Evolutionary conservation across 2,797 vertebrate species (phyloP).

Genomic region (Poecilia picta): DNA sequence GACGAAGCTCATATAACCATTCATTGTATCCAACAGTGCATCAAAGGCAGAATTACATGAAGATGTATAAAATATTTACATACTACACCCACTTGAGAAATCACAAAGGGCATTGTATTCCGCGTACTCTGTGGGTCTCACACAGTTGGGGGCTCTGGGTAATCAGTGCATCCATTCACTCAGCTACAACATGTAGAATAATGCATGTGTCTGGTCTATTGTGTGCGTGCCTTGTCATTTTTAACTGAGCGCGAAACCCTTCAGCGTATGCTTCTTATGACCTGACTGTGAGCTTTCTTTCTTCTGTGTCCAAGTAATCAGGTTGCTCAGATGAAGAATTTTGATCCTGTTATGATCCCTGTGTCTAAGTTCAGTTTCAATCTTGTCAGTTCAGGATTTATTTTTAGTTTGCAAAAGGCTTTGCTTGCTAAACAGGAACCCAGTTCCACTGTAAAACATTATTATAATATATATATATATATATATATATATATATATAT

Average conservation of each 20-base stretch:
- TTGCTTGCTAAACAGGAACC: conserved; percentile 19
- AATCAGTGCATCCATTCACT: conserved; percentile 45
- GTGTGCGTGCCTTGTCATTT: conserved; percentile 22
- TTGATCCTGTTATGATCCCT: background rate
- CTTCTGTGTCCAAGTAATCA: background rate
- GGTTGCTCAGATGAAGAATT: conserved; percentile 9
- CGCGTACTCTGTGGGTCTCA: conserved; percentile 30
- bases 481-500: no score
- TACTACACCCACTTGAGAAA: conserved; percentile 31
- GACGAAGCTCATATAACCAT: background rate
- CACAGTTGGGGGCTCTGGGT: conserved; percentile 43
- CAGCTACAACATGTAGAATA: conserved; percentile 40
- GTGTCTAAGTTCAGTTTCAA: conserved; percentile 11
- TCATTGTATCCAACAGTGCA: background rate
- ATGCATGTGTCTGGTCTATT: conserved; percentile 47
- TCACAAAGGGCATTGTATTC: conserved; percentile 53
- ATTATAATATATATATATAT: no score
- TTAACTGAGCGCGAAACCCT: conserved; percentile 17
- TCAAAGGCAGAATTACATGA: conserved; percentile 3
- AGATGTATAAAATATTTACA: conserved; percentile 31
- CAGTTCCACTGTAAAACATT: conserved; percentile 55
- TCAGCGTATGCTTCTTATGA: conserved; percentile 12
- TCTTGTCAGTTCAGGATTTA: background rate
- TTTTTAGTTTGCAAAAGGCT: conserved; percentile 15
- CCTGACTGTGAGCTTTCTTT: conserved; percentile 8